Evolutionary conservation across 1,140 invertebrate genomes (phyloP).

Genomic region (Antheraea pernyi): DNA sequence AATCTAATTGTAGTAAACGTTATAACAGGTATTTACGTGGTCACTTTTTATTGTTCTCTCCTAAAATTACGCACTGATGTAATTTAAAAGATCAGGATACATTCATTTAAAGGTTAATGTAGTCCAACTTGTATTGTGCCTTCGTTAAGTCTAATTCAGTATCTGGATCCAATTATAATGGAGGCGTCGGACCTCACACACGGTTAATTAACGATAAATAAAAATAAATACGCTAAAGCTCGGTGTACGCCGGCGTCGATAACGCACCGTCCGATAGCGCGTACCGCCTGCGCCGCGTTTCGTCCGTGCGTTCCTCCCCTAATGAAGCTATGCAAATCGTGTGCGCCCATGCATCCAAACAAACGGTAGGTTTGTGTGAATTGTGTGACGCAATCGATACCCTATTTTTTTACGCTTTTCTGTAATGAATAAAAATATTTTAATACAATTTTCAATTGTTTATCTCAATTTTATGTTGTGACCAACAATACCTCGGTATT

Average conservation of each 20-base stretch:
- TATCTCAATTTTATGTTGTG: too few relatives aligned
- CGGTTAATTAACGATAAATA: slow-evolving; percentile 49
- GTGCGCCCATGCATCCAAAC: slow-evolving; percentile 31
- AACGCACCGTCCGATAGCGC: slow-evolving; percentile 25
- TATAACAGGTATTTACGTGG: too few relatives aligned
- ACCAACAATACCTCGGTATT: too few relatives aligned
- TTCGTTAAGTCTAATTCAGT: slow-evolving; percentile 26
- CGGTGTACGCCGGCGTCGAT: slow-evolving; percentile 12
- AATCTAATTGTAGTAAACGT: too few relatives aligned
- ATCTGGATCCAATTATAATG: slow-evolving; percentile 43
- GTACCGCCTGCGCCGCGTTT: too few relatives aligned
- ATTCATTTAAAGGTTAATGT: background rate
- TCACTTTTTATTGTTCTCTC: too few relatives aligned
- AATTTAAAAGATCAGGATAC: too few relatives aligned
- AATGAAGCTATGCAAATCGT: slow-evolving; percentile 59
- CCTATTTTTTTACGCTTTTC: background rate
- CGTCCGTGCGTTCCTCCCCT: slow-evolving; percentile 16
- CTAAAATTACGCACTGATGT: too few relatives aligned
- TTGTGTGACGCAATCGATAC: background rate
- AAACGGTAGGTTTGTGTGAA: background rate
- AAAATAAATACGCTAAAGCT: slow-evolving; percentile 30
- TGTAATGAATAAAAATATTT: too few relatives aligned
- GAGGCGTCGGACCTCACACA: slow-evolving; percentile 54
- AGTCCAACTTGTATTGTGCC: background rate
- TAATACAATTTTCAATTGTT: too few relatives aligned